These are phyloP conservation scores for Mesaphorura yosii DNA, from an alignment of 1,140 invertebrate genomes.

Conservation along the genomic window DNA sequence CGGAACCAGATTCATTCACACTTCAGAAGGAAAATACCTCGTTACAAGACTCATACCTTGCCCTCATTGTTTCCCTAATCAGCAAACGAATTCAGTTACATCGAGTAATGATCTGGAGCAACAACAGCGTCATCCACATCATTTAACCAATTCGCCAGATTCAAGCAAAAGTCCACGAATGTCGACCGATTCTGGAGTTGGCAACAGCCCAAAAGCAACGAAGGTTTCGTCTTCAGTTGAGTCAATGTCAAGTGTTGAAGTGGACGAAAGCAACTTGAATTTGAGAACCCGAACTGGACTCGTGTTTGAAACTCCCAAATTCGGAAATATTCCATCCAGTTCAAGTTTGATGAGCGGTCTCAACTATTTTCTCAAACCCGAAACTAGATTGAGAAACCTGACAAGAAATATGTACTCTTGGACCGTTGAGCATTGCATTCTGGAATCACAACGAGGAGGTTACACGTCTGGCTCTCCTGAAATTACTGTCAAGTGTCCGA, in stretches of 20 bases:
- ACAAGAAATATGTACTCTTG: conserved; percentile 40
- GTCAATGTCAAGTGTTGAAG: conserved; percentile 20
- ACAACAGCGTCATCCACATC: too few relatives aligned
- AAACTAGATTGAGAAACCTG: background rate
- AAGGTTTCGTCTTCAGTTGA: too few relatives aligned
- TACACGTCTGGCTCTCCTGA: conserved; percentile 52
- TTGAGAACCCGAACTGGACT: conserved; percentile 22
- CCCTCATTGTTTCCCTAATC: conserved; percentile 55
- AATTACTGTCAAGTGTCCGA: conserved; percentile 55
- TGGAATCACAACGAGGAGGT: conserved; percentile 36
- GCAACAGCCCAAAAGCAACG: conserved; percentile 23
- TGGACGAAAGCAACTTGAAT: conserved; percentile 11
- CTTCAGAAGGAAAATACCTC: conserved; percentile 86
- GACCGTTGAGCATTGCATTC: conserved; percentile 92
- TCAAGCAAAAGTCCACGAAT: conserved; percentile 20
- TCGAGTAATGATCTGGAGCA: too few relatives aligned
- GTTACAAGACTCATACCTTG: conserved; percentile 92
- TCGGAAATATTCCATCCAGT: background rate
- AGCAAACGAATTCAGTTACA: background rate
- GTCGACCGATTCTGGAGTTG: conserved; percentile 30
- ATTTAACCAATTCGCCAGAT: too few relatives aligned
- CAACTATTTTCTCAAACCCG: conserved; percentile 26
- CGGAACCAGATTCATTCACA: conserved; percentile 92
- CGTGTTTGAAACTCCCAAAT: conserved; percentile 14
- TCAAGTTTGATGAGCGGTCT: conserved; percentile 15